Evolutionary conservation across 1,140 invertebrate genomes (phyloP).

Genomic region (Halesus radiatus): DNA sequence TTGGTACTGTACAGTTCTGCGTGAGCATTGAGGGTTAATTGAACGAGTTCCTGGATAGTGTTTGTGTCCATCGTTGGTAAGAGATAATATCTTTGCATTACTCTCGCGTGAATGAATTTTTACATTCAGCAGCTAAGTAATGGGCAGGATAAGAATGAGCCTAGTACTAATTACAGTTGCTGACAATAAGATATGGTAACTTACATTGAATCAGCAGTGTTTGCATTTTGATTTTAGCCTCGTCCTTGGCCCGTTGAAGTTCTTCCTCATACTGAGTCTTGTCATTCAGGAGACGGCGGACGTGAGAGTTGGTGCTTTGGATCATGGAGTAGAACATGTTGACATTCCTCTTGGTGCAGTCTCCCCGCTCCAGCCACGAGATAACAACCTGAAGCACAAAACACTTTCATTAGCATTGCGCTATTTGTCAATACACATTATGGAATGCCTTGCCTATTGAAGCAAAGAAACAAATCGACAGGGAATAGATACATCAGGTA

Average conservation of each 20-base stretch:
- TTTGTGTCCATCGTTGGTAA: not conserved
- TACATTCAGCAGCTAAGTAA: too few relatives aligned
- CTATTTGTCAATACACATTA: too few relatives aligned
- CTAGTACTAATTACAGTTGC: too few relatives aligned
- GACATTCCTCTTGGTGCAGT: conserved; percentile 90
- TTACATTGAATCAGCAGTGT: conserved; percentile 88
- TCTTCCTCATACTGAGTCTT: conserved; percentile 91
- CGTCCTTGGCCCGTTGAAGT: conserved; percentile 82
- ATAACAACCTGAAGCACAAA: conserved; percentile 77
- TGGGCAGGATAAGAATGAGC: not conserved
- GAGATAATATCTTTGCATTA: not conserved
- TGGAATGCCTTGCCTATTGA: too few relatives aligned
- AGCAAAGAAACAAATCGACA: too few relatives aligned
- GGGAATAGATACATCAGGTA: too few relatives aligned
- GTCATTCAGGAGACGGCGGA: conserved; percentile 85
- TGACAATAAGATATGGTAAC: conserved; percentile 62
- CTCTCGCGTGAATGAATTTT: too few relatives aligned
- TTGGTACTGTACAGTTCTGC: too few relatives aligned
- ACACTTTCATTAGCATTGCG: too few relatives aligned
- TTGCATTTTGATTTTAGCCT: conserved; percentile 85
- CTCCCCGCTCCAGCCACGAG: conserved; percentile 92
- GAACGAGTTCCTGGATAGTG: not conserved
- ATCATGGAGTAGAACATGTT: conserved; percentile 95
- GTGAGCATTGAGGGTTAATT: too few relatives aligned
- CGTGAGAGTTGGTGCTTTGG: conserved; percentile 92